Percentiles rank a stretch among this genome's conserved stretches.
These are phyloP conservation scores for Xenentodon cancila DNA, from an alignment of 2,797 vertebrate species.

Conservation along the genomic window DNA sequence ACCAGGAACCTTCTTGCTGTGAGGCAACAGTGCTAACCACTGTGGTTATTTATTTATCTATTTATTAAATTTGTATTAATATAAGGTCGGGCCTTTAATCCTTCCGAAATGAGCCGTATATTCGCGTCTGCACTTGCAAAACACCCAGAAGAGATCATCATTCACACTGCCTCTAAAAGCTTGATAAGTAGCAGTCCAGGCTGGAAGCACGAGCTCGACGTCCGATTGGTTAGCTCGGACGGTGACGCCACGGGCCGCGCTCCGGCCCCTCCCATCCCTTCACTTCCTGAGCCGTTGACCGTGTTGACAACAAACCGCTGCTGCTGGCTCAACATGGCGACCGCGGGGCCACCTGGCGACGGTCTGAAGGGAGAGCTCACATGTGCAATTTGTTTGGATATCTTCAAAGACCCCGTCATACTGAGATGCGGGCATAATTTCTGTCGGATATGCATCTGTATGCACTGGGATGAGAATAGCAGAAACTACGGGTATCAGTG, in stretches of 20 bases:
- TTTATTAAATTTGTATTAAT: too few relatives aligned
- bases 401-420: constrained; percentile 83
- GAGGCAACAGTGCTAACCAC: too few relatives aligned
- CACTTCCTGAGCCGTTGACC: constrained; percentile 49
- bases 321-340: constrained; percentile 73
- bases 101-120: too few relatives aligned
- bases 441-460: constrained; percentile 83
- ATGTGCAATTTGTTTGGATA: constrained; percentile 84
- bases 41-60: too few relatives aligned
- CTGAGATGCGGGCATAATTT: constrained; percentile 86
- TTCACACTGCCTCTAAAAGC: too few relatives aligned
- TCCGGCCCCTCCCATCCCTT: constrained; percentile 7
- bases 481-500: constrained; percentile 83
- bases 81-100: too few relatives aligned
- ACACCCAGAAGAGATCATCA: too few relatives aligned
- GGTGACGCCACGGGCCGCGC: constrained; percentile 40
- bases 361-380: constrained; percentile 80
- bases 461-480: constrained; percentile 87
- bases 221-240: constrained; percentile 46
- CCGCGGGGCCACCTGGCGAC: constrained; percentile 72
- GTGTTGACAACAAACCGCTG: constrained; percentile 20
- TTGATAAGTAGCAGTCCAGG: too few relatives aligned
- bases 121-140: too few relatives aligned
- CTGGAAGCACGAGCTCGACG: too few relatives aligned
- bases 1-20: too few relatives aligned